Evolutionary conservation across 2,113 vertebrate genomes (phyloP), one percentile per base, ranked within the genome.

Genomic region (Austrofundulus limnaeus): DNA sequence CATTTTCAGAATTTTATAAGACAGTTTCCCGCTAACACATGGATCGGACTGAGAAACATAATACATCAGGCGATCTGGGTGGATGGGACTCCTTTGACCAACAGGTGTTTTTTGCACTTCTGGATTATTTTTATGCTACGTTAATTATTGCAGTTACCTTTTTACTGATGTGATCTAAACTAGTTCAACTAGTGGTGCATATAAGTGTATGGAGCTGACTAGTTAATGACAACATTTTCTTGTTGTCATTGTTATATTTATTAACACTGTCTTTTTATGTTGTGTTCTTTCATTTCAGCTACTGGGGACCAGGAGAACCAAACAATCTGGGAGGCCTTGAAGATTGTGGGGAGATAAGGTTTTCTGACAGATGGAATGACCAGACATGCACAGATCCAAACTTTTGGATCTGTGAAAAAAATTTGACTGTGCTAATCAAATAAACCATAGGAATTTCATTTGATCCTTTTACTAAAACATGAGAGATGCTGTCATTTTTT

Each of bases 1-100:
- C 17, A 48, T 56, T 57, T 53, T 57, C 16, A 70, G 82, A 10
- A 78, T 12, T 84, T 84, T 25, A 39, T 20, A 12, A 61, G 61
- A 45, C 49, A 12, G 23, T 66, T 81, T 28, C 7, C 43, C 21
- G 20, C 0, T 23, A n/a, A n/a, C n/a, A 61, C 24, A 2, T 76
- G 73, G 73, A 57, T 76, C 47, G 73, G 73, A 48, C 17, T 76
- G 34, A 53, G 3, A 8, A 3, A 70, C 7, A 11, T 4, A 15
- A 17, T 21, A 24, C 12, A 51, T 13, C 15, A 1, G 1, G 67
- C 64, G 71, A 75, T 15, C 3, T 72, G 69, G 75, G 75, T 78
- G 37, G 69, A 78, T 37, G 59, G 64, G 37, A 68, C 69, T 45
- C 48, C 16, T 2, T 59, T 72, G n/a, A 60, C 14, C 11, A 15